These are phyloP conservation scores for Drosophila parabipectinata DNA, from an alignment of 1,140 invertebrate genomes.

Conservation along the genomic window DNA sequence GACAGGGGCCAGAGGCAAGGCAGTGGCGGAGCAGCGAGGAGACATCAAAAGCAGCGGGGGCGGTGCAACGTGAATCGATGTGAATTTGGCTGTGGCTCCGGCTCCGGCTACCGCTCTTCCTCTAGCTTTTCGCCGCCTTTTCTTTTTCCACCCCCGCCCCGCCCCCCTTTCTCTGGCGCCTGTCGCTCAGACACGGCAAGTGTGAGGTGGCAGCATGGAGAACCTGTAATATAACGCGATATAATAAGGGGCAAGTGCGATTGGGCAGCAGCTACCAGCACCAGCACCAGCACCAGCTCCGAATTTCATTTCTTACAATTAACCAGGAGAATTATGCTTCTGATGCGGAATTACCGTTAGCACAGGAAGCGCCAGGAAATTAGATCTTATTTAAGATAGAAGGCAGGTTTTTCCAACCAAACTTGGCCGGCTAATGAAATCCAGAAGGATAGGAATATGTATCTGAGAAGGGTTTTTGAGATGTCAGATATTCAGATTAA, in stretches of 20 bases:
- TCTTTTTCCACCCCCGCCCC: not conserved
- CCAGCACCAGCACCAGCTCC: not conserved
- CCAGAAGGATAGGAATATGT: not conserved
- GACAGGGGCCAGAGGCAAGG: constrained; percentile 53
- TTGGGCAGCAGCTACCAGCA: constrained; percentile 11
- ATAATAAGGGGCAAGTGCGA: constrained; percentile 39
- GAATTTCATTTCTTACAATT: constrained; percentile 43
- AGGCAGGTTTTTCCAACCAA: not conserved
- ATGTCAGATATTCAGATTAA: not conserved
- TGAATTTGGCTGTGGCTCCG: constrained; percentile 54
- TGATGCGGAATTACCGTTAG: not conserved
- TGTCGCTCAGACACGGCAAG: constrained; percentile 36
- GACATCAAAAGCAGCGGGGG: constrained; percentile 17
- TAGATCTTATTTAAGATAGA: not conserved
- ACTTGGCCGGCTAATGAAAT: not conserved
- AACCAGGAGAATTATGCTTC: constrained; percentile 8
- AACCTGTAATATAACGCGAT: constrained; percentile 20
- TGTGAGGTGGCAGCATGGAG: constrained; percentile 15
- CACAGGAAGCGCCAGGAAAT: not conserved
- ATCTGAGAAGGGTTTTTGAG: not conserved
- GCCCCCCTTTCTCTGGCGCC: constrained; percentile 21
- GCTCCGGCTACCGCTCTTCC: constrained; percentile 30
- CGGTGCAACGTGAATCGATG: constrained; percentile 49
- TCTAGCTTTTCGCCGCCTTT: constrained; percentile 1
- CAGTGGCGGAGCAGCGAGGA: constrained; percentile 9